These are phyloP conservation scores for Sarcophaga rosellei DNA, from an alignment of 2,888 invertebrate genomes.

Conservation along the genomic window DNA sequence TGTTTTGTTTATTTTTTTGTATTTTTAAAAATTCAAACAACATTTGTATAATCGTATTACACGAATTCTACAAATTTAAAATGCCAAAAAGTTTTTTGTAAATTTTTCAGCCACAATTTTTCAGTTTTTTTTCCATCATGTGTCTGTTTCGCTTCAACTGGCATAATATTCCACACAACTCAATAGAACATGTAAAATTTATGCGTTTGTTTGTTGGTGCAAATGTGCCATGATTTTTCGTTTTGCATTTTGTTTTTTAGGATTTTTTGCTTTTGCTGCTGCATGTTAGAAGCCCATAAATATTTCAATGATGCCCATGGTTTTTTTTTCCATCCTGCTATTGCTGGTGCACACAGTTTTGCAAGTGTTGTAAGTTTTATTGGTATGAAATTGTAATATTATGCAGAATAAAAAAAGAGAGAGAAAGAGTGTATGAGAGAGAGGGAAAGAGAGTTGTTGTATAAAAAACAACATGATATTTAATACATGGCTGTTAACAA, in stretches of 20 bases:
- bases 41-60: constrained; percentile 30
- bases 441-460: no score
- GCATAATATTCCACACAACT: constrained; percentile 23
- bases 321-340: not conserved
- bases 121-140: constrained; percentile 3
- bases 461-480: not conserved
- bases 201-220: constrained; percentile 52
- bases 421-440: not conserved
- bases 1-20: not conserved
- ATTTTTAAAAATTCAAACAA: not conserved
- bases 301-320: constrained; percentile 39
- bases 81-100: not conserved
- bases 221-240: constrained; percentile 7
- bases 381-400: constrained; percentile 47
- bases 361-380: constrained; percentile 6
- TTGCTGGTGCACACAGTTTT: not conserved
- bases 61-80: not conserved
- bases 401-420: constrained; percentile 37
- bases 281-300: constrained; percentile 64
- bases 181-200: constrained; percentile 49
- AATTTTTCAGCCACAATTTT: constrained; percentile 11
- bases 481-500: constrained; percentile 38
- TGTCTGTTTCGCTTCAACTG: constrained; percentile 27
- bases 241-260: no score
- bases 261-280: constrained; percentile 9